Evolutionary conservation across 2,797 vertebrate genomes (phyloP).

Genomic region (Peromyscus eremicus): DNA sequence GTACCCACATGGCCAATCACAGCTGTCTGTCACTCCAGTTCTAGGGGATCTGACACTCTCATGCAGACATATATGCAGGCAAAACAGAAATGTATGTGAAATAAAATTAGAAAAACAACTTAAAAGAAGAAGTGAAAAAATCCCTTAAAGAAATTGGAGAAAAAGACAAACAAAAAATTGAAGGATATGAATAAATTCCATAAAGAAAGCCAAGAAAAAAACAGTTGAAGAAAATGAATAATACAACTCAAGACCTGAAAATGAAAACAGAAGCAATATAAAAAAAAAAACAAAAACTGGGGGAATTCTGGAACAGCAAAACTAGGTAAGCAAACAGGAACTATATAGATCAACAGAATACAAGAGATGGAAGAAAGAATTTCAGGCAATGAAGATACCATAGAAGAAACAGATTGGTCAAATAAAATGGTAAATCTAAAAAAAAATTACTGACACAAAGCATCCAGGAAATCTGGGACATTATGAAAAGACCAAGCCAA

Average conservation of each 20-base stretch:
- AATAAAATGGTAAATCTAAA: not conserved
- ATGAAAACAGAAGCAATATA: not conserved
- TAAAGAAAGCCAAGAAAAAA: not conserved
- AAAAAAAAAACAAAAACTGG: not conserved
- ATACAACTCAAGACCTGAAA: not conserved
- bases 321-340: not conserved
- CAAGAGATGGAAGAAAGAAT: not conserved
- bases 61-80: not conserved
- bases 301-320: not conserved
- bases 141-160: too few relatives aligned
- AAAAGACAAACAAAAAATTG: not conserved
- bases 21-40: not conserved
- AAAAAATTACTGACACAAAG: too few relatives aligned
- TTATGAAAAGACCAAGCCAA: not conserved
- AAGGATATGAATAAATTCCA: not conserved
- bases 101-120: not conserved
- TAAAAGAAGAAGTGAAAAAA: not conserved
- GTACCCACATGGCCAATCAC: not conserved
- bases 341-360: not conserved
- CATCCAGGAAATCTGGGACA: not conserved
- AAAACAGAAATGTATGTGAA: not conserved
- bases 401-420: not conserved
- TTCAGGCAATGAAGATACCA: not conserved
- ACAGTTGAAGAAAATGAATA: not conserved
- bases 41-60: not conserved